phyloP scores from a whole-genome alignment of 2,797 vertebrate genomes.

The Florisuga fusca region DNA sequence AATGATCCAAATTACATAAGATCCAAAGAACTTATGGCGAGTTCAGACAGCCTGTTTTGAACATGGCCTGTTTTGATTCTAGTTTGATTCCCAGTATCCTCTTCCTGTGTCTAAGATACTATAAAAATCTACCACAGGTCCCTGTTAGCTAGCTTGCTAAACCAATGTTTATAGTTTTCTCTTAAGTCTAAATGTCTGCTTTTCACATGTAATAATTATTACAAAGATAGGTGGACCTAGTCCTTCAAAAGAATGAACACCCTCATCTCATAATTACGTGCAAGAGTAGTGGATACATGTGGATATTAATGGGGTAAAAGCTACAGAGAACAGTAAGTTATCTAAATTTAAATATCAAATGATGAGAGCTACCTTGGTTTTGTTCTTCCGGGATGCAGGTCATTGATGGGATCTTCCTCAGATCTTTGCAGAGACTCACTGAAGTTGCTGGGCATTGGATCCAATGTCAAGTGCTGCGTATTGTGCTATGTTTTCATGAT shows the following conservation, averaged over 20 bases:
- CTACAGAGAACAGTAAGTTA: background rate
- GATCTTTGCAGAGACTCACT: background rate
- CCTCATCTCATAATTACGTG: background rate
- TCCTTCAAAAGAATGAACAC: background rate
- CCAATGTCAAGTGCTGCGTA: background rate
- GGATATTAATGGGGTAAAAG: background rate
- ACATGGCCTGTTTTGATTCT: background rate
- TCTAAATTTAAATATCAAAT: background rate
- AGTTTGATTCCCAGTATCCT: background rate
- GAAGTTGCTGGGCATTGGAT: background rate
- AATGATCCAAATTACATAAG: background rate
- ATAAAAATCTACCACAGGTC: background rate
- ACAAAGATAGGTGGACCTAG: background rate
- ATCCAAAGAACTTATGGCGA: background rate
- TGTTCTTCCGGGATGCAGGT: background rate
- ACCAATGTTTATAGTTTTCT: background rate
- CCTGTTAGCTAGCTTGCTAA: background rate
- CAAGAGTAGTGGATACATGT: background rate
- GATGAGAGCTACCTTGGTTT: background rate
- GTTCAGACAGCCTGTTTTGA: background rate
- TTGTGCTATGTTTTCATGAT: background rate
- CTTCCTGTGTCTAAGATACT: background rate
- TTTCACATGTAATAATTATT: background rate
- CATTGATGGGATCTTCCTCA: background rate
- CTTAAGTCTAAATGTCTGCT: background rate